phyloP scores from a whole-genome alignment of 2,113 vertebrate genomes.

The Climacteris rufus region DNA sequence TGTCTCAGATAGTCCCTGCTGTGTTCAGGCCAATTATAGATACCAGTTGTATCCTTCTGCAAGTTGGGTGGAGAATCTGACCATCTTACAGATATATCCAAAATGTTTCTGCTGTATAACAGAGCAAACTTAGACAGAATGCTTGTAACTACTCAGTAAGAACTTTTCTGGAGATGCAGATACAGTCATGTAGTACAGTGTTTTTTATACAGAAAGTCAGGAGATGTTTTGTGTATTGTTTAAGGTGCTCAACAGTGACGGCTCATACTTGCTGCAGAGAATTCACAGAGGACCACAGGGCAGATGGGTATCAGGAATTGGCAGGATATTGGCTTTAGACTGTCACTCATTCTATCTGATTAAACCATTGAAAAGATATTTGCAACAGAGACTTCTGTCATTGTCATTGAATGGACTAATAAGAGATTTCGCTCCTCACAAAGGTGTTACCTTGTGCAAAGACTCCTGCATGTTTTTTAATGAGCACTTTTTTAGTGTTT shows the following conservation, averaged over 20 bases:
- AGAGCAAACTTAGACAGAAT: neutral
- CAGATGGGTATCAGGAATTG: neutral
- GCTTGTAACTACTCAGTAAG: neutral
- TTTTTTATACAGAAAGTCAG: neutral
- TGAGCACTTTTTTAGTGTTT: neutral
- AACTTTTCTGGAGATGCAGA: neutral
- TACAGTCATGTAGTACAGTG: neutral
- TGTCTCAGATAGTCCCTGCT: neutral
- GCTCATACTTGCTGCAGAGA: neutral
- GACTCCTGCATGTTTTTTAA: neutral
- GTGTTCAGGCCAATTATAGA: neutral
- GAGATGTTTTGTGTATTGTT: neutral
- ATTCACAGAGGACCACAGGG: neutral
- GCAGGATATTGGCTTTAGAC: neutral
- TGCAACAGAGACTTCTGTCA: neutral
- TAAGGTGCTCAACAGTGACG: neutral
- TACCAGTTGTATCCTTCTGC: neutral
- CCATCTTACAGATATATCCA: neutral
- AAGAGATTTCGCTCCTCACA: neutral
- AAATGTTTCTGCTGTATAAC: neutral
- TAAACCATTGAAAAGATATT: neutral
- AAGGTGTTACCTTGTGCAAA: neutral
- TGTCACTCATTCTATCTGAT: neutral
- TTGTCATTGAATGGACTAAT: neutral
- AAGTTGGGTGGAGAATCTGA: neutral